Percentiles rank a stretch among this genome's conserved stretches.
Conservation (phyloP, 2,113 vertebrate species). For the Rhea americana region DNA sequence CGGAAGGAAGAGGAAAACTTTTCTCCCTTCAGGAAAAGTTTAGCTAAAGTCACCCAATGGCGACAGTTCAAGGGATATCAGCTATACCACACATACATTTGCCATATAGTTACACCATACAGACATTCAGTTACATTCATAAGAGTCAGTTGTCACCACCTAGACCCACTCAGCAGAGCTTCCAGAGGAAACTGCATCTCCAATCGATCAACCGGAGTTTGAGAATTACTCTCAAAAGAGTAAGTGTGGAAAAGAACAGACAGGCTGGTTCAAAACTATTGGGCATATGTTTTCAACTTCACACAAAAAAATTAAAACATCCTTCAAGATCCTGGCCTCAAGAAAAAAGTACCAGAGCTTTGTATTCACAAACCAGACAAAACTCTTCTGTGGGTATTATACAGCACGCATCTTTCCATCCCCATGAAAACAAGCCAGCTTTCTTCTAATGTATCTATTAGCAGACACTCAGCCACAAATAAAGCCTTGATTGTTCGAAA, state of each 20-base stretch:
- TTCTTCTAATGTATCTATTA: not conserved
- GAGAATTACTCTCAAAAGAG: not conserved
- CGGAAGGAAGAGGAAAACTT: not conserved
- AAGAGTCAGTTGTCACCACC: accelerated
- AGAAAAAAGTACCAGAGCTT: not conserved
- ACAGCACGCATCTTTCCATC: not conserved
- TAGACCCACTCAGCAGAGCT: accelerated
- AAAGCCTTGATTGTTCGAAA: not conserved
- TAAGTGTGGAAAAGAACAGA: not conserved
- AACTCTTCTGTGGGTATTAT: not conserved
- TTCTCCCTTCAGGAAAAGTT: not conserved
- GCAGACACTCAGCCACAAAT: not conserved
- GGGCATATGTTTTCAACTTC: not conserved
- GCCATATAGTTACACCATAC: too few relatives aligned
- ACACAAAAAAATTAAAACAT: not conserved
- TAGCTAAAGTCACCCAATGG: not conserved
- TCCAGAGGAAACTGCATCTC: not conserved
- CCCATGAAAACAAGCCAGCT: not conserved
- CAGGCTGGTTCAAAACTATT: not conserved
- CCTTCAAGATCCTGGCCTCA: not conserved
- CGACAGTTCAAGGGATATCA: not conserved
- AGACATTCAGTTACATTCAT: not conserved
- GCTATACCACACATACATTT: not conserved
- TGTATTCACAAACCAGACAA: not conserved
- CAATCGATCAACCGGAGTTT: not conserved